Base-by-base conservation (phyloP, 2,888 invertebrate genomes). In the Drosophila anomelani region DNA sequence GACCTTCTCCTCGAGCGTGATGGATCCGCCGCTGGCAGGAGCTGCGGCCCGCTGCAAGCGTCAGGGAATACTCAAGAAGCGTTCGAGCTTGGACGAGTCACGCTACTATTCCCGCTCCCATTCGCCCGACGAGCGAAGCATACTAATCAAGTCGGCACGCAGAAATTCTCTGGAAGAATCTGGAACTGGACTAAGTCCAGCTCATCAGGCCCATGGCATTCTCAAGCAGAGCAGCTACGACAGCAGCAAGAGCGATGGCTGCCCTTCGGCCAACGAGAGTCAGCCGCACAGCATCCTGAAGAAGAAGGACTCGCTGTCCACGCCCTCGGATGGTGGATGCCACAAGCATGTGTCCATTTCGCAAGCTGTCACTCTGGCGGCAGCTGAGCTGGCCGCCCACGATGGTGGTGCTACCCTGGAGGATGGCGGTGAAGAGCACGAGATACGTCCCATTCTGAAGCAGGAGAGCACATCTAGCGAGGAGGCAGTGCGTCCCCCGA, bases 51-150 rank as follows among this genome's bases (percentile, higher is more conserved):
- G 82, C 36, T 94, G 94, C 64, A 90, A 95, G 78, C 95, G 95
- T 61, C 96, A 96, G 91, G 96, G 96, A 51, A 97, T 97, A 89
- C 93, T 96, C 76, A 97, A 97, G 92, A 97, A 97, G 93, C 95
- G 96, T 38, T 95, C 96, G 64, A 97, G 97, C 88, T 93, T 97
- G 79, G 97, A 97, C 81, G 97, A 97, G 90, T 92, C 92, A 4
- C 92, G 93, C 17, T 92, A 92, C 74, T 93, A 92, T 60, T 92
- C 92, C 13, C 91, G 93, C 29, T 92, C 92, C 59, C 93, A 93
- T 78, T 93, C 93, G 44, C 93, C 93, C 3, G 93, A 93, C 61
- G 93, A 93, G 55, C 90, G 92, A 3, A 92, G 92, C 69, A 92
- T 93, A 51, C 80, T 93, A 4, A 91, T 92, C 17, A 92, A 91